phyloP scores from a whole-genome alignment of 1,140 invertebrate genomes.

The Micrasema minimum region DNA sequence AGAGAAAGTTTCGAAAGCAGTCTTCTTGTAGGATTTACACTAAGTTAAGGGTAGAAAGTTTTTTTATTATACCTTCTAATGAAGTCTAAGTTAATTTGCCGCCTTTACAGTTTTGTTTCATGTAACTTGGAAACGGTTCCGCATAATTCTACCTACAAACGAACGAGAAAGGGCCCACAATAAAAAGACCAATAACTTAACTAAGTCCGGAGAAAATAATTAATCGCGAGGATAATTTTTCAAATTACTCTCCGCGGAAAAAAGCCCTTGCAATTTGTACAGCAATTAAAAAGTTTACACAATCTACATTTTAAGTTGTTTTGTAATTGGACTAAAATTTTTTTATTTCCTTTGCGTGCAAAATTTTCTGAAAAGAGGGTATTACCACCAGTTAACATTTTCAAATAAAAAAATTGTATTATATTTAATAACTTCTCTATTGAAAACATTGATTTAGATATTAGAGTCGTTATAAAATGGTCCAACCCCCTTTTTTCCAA shows the following conservation, averaged over 20 bases:
- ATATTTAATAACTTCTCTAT: too few species aligned
- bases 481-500: too few species aligned
- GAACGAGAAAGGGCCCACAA: slow-evolving; percentile 37
- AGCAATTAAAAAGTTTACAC: slow-evolving; percentile 30
- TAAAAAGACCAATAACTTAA: slow-evolving; percentile 43
- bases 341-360: too few species aligned
- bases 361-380: too few species aligned
- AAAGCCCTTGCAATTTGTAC: slow-evolving; percentile 30
- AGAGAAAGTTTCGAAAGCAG: slow-evolving; percentile 32
- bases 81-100: slow-evolving; percentile 54
- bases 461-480: too few species aligned
- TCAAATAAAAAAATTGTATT: too few species aligned
- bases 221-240: slow-evolving; percentile 49
- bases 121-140: slow-evolving; percentile 31
- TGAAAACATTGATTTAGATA: too few species aligned
- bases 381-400: too few species aligned
- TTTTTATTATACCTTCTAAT: slow-evolving; percentile 54
- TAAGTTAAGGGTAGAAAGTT: slow-evolving; percentile 43
- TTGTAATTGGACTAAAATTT: slow-evolving; percentile 2
- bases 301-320: slow-evolving; percentile 18
- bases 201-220: slow-evolving; percentile 44
- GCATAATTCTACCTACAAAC: slow-evolving; percentile 13
- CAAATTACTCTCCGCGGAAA: slow-evolving; percentile 21
- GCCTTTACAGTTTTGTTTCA: slow-evolving; percentile 50
- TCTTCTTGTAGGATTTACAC: slow-evolving; percentile 46